phyloP scores from a whole-genome alignment of 2,113 vertebrate species.

The Lathamus discolor region DNA sequence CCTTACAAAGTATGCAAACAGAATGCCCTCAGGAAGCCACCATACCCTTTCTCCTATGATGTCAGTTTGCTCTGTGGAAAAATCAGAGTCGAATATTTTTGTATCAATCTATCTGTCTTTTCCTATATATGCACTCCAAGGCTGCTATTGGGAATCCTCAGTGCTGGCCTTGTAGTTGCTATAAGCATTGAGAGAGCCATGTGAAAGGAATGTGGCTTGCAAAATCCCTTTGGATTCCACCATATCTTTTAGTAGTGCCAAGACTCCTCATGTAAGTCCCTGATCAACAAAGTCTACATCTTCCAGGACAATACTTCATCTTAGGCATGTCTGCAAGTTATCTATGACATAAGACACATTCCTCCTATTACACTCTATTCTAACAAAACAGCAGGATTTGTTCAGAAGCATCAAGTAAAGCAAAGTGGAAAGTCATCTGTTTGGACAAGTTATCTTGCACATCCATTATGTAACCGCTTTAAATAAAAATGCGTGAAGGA shows the following conservation, averaged over 20 bases:
- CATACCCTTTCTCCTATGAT: background rate
- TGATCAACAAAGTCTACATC: background rate
- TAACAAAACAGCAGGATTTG: background rate
- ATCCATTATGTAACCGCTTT: background rate
- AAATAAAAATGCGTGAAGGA: background rate
- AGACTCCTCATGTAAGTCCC: background rate
- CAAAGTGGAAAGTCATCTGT: background rate
- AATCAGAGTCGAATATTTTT: background rate
- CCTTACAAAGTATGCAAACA: background rate
- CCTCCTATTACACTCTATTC: background rate
- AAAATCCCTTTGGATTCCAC: background rate
- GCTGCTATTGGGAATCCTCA: background rate
- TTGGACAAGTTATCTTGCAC: background rate
- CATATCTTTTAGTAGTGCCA: background rate
- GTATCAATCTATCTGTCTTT: background rate
- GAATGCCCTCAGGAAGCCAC: background rate
- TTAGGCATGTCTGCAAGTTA: background rate
- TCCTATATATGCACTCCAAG: background rate
- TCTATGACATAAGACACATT: background rate
- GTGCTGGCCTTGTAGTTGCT: background rate
- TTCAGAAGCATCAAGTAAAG: background rate
- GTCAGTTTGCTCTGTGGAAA: background rate
- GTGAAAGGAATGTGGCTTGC: background rate
- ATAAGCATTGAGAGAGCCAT: background rate
- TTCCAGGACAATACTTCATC: background rate